Evolutionary conservation across 2,888 invertebrate genomes (phyloP).

Genomic region (Unio delphinus): DNA sequence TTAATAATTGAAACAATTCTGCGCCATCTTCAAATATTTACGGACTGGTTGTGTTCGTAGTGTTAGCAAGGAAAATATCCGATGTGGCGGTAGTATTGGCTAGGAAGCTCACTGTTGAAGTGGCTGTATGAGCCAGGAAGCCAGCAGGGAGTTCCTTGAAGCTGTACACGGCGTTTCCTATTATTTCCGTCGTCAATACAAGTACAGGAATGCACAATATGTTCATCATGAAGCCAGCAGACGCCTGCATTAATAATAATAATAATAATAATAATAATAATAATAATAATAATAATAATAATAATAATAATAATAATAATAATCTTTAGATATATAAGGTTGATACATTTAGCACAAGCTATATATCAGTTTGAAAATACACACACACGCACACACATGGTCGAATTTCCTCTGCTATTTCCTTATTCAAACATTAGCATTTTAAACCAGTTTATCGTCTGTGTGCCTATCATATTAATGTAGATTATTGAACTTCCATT

Average conservation of each 20-base stretch:
- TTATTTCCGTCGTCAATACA: conserved; percentile 49
- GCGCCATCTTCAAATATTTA: too few species aligned
- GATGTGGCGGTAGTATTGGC: too few species aligned
- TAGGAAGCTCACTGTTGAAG: background rate
- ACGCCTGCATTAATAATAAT: conserved; percentile 34
- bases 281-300: background rate
- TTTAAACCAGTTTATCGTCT: too few species aligned
- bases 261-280: background rate
- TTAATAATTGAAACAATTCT: too few species aligned
- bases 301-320: background rate
- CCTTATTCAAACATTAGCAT: too few species aligned
- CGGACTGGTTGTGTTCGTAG: too few species aligned
- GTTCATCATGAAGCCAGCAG: conserved; percentile 49
- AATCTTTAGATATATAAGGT: background rate
- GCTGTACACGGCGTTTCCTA: conserved; percentile 50
- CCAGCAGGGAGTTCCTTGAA: conserved; percentile 43
- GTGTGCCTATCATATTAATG: too few species aligned
- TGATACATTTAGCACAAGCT: background rate
- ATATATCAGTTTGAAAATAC: too few species aligned
- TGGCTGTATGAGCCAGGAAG: conserved; percentile 2
- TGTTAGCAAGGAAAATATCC: too few species aligned
- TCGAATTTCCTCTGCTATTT: too few species aligned
- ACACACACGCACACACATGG: too few species aligned
- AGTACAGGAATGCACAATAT: conserved; percentile 45
- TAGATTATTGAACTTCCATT: too few species aligned